phyloP scores from a whole-genome alignment of 1,140 invertebrate species.

The Drosophila funebris region DNA sequence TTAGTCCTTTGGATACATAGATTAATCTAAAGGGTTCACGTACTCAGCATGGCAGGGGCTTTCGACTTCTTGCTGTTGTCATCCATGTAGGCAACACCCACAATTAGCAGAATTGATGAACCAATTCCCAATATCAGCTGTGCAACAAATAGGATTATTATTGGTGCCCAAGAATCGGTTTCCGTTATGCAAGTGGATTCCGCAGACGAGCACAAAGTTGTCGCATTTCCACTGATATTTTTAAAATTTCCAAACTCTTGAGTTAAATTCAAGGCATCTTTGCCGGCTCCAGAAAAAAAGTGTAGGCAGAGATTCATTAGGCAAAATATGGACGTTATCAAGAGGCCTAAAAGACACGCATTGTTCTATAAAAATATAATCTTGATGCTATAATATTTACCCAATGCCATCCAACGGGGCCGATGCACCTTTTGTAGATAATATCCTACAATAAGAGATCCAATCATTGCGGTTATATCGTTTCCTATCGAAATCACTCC shows the following conservation, averaged over 20 bases:
- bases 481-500: slow-evolving; percentile 90
- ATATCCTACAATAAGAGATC: slow-evolving; percentile 61
- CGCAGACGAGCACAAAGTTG: slow-evolving; percentile 38
- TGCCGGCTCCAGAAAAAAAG: slow-evolving; percentile 89
- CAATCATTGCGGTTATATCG: slow-evolving; percentile 81
- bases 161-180: slow-evolving; percentile 85
- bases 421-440: slow-evolving; percentile 68
- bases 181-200: slow-evolving; percentile 40
- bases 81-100: slow-evolving; percentile 89
- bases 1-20: background rate
- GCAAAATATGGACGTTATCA: slow-evolving; percentile 88
- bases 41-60: slow-evolving; percentile 87
- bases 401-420: slow-evolving; percentile 76
- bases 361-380: slow-evolving; percentile 84
- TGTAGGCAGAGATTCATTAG: slow-evolving; percentile 89
- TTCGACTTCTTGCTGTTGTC: slow-evolving; percentile 89
- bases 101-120: slow-evolving; percentile 86
- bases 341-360: slow-evolving; percentile 85
- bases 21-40: slow-evolving; percentile 41
- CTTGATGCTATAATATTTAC: slow-evolving; percentile 16
- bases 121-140: slow-evolving; percentile 88
- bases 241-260: slow-evolving; percentile 85
- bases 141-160: slow-evolving; percentile 86
- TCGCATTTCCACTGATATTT: slow-evolving; percentile 52
- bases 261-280: slow-evolving; percentile 87